Conservation (phyloP, 2,888 invertebrate species). For the Eupithecia exiguata region DNA sequence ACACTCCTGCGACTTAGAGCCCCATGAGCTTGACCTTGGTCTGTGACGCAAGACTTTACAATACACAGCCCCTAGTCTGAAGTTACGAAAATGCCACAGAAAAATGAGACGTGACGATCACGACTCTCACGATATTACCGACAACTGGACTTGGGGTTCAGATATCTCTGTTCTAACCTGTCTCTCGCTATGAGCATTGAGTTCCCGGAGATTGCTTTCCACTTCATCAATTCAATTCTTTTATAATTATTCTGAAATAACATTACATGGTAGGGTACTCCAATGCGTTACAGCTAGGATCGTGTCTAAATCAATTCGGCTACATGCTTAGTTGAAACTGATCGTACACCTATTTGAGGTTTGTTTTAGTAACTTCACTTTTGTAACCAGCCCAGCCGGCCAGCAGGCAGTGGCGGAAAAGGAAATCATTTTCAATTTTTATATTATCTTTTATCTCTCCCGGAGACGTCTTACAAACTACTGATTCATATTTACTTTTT, state of each 20-base stretch:
- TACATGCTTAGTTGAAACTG: neutral
- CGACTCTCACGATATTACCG: too few relatives aligned
- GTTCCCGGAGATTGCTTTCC: neutral
- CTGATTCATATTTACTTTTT: neutral
- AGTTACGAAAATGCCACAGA: too few relatives aligned
- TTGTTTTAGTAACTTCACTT: neutral
- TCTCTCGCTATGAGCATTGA: neutral
- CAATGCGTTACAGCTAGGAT: too few relatives aligned
- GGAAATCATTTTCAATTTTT: neutral
- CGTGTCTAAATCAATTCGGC: neutral
- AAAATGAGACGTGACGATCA: too few relatives aligned
- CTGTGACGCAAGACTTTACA: neutral
- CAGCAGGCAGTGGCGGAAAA: neutral
- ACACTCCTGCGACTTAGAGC: neutral
- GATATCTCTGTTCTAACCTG: neutral
- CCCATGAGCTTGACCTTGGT: neutral
- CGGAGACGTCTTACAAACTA: neutral
- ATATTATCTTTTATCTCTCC: neutral
- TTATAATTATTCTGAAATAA: too few relatives aligned
- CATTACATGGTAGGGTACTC: too few relatives aligned
- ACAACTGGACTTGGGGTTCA: too few relatives aligned
- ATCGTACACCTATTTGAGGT: neutral
- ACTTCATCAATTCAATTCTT: neutral
- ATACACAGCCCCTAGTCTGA: too few relatives aligned
- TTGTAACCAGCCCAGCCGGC: neutral